A percentile compares a stretch with the other conserved stretches of the same genome.
Evolutionary conservation across 2,797 vertebrate genomes (phyloP).

Genomic region (Scomberomorus guttatus): DNA sequence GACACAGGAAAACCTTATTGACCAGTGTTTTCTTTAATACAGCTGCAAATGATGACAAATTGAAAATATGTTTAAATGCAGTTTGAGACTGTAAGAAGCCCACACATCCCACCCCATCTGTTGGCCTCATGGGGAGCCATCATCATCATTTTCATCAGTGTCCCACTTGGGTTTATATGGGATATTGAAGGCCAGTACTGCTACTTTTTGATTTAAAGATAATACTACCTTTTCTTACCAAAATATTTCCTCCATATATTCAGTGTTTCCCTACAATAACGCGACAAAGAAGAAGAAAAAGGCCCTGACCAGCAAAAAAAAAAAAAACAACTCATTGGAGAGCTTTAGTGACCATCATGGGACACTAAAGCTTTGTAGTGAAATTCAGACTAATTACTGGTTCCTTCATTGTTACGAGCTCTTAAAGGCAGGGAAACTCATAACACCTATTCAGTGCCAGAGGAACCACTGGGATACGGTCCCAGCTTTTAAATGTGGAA

Average conservation of each 20-base stretch:
- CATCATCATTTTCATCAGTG: not conserved
- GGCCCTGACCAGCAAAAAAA: not conserved
- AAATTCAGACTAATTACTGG: slow-evolving; percentile 55
- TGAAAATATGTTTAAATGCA: slow-evolving; percentile 3
- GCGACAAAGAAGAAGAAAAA: not conserved
- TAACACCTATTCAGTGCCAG: slow-evolving; percentile 39
- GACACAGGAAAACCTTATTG: not conserved
- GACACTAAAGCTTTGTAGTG: slow-evolving; percentile 35
- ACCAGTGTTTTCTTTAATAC: not conserved
- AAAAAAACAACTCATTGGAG: slow-evolving; percentile 9
- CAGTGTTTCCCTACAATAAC: not conserved
- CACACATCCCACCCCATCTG: not conserved
- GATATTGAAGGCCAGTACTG: not conserved
- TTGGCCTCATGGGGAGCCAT: not conserved
- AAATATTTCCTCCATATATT: not conserved
- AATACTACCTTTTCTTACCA: not conserved
- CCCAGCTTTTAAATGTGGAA: slow-evolving; percentile 39
- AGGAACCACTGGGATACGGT: slow-evolving; percentile 22
- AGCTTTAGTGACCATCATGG: slow-evolving; percentile 33
- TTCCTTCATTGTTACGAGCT: slow-evolving; percentile 45
- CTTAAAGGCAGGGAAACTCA: slow-evolving; percentile 47
- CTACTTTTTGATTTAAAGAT: not conserved
- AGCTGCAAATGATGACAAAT: not conserved
- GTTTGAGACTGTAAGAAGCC: slow-evolving; percentile 5
- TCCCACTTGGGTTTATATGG: not conserved